Percentiles rank a stretch among this genome's conserved stretches.
Conservation (phyloP, 2,888 invertebrate genomes). For the Drosophila neonasuta region DNA sequence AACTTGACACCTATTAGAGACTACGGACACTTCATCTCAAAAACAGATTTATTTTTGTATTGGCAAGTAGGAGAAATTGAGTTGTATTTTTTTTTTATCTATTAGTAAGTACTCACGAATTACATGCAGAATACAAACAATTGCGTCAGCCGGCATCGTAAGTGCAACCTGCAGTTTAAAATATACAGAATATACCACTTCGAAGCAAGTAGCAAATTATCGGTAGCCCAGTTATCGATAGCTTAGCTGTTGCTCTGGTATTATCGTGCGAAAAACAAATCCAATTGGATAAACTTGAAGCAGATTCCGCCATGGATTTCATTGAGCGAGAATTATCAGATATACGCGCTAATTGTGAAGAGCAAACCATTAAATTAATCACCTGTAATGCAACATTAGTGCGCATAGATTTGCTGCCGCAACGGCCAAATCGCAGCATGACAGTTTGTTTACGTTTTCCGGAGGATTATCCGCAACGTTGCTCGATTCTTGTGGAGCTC, state of each 20-base stretch:
- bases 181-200: not conserved
- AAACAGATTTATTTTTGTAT: not conserved
- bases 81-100: too few species aligned
- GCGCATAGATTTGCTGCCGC: constrained; percentile 86
- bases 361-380: constrained; percentile 85
- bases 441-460: constrained; percentile 87
- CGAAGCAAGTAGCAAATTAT: not conserved
- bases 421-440: constrained; percentile 84
- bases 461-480: constrained; percentile 84
- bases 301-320: constrained; percentile 83
- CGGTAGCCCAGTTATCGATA: not conserved
- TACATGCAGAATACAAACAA: not conserved
- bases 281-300: constrained; percentile 24
- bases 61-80: not conserved
- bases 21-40: not conserved
- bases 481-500: constrained; percentile 85
- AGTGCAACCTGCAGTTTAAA: not conserved
- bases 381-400: constrained; percentile 87
- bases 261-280: constrained; percentile 15
- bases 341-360: constrained; percentile 85
- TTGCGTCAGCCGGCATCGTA: not conserved
- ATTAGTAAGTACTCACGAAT: too few species aligned
- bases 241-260: not conserved
- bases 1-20: not conserved
- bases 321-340: constrained; percentile 87